Evolutionary conservation across 2,888 invertebrate species (phyloP), one percentile per base, ranked within the genome.

Genomic region (Drosophila helvetica): DNA sequence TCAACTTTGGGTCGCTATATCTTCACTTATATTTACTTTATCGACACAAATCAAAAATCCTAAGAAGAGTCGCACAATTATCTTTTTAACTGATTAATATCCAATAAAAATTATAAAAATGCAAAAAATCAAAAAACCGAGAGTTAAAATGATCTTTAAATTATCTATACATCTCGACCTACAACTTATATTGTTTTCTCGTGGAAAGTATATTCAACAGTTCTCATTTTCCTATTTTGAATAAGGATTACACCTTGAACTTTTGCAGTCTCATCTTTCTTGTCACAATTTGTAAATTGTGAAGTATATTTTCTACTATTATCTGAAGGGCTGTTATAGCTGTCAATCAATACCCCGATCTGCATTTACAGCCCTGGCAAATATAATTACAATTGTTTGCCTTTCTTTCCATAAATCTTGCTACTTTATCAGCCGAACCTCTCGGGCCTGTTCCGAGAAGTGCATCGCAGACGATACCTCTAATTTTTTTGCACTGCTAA

Each of bases 401-500:
- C 10, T 38, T n/a, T 38, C 38, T 42, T 57, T 74, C 27, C 64
- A 77, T 65, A 65, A 75, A 66, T 62, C 70, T 59, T 18, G 62
- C 74, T 56, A 69, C 55, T 52, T 68, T 78, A 71, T 74, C 68
- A 56, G 63, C 38, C 18, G 27, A 22, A 22, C 22, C 18, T 25
- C 19, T 38, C 15, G 38, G 38, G 38, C 25, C 57, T 46, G 3
- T 72, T 74, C 55, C 45, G 42, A 54, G 65, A 73, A 72, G 54
- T 59, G 43, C 66, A 52, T 71, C 63, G 57, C 66, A 73, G 78
- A 42, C 15, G 6, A 45, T 22, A 73, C 38, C 64, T 66, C 38
- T 30, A 22, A 57, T 56, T 19, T 64, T 71, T 79, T 72, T 72
- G 85, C 66, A 65, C 48, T 38, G 80, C 74, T 75, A 77, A 83